Percentiles rank a stretch among this genome's conserved stretches.
These are phyloP conservation scores for Sycobia sp. DNA, from an alignment of 1,140 invertebrate species.

Conservation along the genomic window DNA sequence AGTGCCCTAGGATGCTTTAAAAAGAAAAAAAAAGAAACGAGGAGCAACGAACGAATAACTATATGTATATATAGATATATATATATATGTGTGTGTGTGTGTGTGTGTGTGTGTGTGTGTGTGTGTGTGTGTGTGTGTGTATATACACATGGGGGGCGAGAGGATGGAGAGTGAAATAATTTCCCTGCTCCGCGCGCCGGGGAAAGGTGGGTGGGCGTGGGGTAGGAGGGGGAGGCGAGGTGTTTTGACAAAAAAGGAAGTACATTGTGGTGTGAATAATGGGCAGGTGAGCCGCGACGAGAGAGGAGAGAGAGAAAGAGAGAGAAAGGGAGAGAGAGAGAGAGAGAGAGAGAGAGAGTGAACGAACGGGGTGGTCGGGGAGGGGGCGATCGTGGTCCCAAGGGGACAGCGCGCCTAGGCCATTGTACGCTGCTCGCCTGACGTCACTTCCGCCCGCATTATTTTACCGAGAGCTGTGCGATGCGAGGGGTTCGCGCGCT, in stretches of 20 bases:
- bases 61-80: no score
- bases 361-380: neutral
- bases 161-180: no score
- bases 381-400: neutral
- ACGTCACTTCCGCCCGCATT: constrained; percentile 54
- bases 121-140: no score
- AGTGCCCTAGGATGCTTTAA: no score
- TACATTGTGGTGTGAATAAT: constrained; percentile 53
- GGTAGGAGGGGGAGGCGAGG: neutral
- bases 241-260: constrained; percentile 50
- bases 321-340: constrained; percentile 7
- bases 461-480: constrained; percentile 39
- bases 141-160: no score
- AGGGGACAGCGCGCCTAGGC: constrained; percentile 30
- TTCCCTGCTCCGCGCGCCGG: no score
- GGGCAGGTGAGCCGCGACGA: constrained; percentile 42
- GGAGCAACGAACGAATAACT: neutral
- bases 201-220: neutral
- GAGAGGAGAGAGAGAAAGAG: neutral
- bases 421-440: constrained; percentile 27
- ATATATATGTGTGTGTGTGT: no score
- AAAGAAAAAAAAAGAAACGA: neutral
- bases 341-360: no score
- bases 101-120: no score
- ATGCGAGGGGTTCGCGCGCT: no score